Evolutionary conservation across 2,888 invertebrate genomes (phyloP).

Genomic region (Leistus spinibarbis): DNA sequence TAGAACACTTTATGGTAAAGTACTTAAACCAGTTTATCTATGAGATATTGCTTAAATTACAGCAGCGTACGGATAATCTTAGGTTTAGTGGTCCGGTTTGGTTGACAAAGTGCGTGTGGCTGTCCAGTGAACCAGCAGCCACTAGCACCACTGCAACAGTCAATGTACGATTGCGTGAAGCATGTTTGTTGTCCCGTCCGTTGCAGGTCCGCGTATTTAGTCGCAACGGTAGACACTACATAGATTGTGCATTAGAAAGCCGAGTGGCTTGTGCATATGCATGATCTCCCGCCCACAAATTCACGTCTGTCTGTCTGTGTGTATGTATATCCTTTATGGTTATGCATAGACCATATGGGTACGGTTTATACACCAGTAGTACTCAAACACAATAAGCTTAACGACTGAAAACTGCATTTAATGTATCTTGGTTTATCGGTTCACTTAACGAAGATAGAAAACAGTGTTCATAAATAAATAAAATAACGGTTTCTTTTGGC

Average conservation of each 20-base stretch:
- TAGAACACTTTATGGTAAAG: neutral
- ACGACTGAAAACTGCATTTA: no score
- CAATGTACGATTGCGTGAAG: conserved; percentile 5
- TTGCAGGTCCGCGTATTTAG: conserved; percentile 3
- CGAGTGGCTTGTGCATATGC: conserved; percentile 20
- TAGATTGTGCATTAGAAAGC: conserved; percentile 22
- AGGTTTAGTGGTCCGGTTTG: neutral
- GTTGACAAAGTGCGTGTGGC: neutral
- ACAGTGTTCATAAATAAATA: no score
- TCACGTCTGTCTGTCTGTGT: no score
- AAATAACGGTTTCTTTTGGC: no score
- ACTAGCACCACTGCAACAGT: neutral
- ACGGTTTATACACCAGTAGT: neutral
- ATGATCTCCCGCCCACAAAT: conserved; percentile 30
- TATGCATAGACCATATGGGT: conserved; percentile 14
- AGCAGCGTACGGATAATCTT: neutral
- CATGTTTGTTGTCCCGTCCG: neutral
- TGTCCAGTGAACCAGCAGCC: neutral
- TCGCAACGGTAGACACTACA: conserved; percentile 7
- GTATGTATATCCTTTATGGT: neutral
- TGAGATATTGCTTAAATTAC: neutral
- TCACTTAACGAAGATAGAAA: no score
- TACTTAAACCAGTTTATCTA: neutral
- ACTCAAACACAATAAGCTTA: neutral
- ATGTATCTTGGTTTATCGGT: neutral